Evolutionary conservation across 2,797 vertebrate species (phyloP).

Genomic region (Antrozous pallidus): DNA sequence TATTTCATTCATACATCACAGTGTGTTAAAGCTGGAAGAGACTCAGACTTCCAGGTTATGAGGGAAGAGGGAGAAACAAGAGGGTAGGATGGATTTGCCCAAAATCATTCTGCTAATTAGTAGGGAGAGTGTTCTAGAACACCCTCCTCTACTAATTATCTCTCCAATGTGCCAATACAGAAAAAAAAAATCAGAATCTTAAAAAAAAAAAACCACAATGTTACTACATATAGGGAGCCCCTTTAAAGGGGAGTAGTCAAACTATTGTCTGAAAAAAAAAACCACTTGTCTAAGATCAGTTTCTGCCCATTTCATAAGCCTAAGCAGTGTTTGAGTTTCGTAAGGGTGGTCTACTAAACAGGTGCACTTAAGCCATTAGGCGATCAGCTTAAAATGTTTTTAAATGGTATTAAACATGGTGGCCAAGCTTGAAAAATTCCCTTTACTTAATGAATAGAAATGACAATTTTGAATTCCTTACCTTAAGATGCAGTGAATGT

Average conservation of each 20-base stretch:
- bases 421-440: constrained; percentile 9
- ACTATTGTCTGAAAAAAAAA: not conserved
- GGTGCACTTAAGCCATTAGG: constrained; percentile 24
- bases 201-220: not conserved
- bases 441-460: constrained; percentile 19
- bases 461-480: constrained; percentile 60
- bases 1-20: constrained; percentile 28
- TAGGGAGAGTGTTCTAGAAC: not conserved
- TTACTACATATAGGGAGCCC: not conserved
- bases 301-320: not conserved
- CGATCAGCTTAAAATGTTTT: not conserved
- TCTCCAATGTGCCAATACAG: not conserved
- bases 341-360: constrained; percentile 5
- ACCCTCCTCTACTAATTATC: not conserved
- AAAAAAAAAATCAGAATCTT: not conserved
- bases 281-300: not conserved
- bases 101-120: not conserved
- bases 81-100: not conserved
- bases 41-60: not conserved
- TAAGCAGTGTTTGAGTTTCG: not conserved
- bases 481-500: constrained; percentile 63
- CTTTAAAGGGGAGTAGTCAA: not conserved
- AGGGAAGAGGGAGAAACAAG: not conserved
- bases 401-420: not conserved
- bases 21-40: not conserved